Conservation (phyloP, 2,888 invertebrate species). For the Andrena hattorfiana region DNA sequence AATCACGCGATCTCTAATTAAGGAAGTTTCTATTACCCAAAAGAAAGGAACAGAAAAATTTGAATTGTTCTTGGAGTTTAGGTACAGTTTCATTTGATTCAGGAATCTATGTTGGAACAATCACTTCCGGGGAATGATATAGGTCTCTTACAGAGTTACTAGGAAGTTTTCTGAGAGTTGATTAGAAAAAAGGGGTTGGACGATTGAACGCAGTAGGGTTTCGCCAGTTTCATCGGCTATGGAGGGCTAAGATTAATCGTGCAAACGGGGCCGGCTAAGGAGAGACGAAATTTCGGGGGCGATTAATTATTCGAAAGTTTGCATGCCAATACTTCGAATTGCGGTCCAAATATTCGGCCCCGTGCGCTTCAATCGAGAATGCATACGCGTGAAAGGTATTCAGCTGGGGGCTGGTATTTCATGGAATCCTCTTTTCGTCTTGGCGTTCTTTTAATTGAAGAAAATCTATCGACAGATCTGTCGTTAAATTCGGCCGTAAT, state of each 20-base stretch:
- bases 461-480: constrained; percentile 44
- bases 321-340: constrained; percentile 39
- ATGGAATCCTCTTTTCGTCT: constrained; percentile 36
- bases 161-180: background rate
- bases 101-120: constrained; percentile 17
- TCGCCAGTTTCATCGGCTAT: constrained; percentile 25
- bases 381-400: constrained; percentile 40
- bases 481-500: constrained; percentile 32
- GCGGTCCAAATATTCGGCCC: constrained; percentile 42
- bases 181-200: background rate
- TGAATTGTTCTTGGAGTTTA: background rate
- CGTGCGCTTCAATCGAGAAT: constrained; percentile 9
- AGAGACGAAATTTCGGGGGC: constrained; percentile 63
- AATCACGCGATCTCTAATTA: background rate
- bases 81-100: background rate
- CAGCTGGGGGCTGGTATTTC: constrained; percentile 26
- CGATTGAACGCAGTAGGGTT: constrained; percentile 22
- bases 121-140: background rate
- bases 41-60: background rate
- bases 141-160: background rate
- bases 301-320: constrained; percentile 70
- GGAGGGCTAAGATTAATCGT: constrained; percentile 64
- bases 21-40: background rate
- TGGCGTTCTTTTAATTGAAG: constrained; percentile 40
- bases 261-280: constrained; percentile 12